A percentile compares a stretch with the other conserved stretches of the same genome.
phyloP scores from a whole-genome alignment of 2,113 vertebrate species.

The Cephalopterus ornatus region DNA sequence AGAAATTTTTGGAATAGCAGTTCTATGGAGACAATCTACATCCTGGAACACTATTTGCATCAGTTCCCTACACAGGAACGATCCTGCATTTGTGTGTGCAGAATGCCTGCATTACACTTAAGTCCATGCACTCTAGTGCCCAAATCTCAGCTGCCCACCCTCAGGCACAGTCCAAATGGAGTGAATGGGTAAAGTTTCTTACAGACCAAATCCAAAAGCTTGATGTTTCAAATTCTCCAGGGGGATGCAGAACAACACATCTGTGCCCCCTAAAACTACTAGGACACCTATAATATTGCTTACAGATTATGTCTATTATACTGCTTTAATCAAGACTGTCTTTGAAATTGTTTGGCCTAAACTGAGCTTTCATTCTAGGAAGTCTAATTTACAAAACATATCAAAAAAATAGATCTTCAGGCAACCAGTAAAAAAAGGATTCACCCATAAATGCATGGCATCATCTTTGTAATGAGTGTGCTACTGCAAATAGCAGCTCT shows the following conservation, averaged over 20 bases:
- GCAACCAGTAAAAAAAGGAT: not conserved
- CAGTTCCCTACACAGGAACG: not conserved
- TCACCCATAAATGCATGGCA: not conserved
- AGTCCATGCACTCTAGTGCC: not conserved
- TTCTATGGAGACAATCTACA: not conserved
- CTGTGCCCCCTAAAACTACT: not conserved
- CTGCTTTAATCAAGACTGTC: not conserved
- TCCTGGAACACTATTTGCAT: not conserved
- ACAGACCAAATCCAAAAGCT: not conserved
- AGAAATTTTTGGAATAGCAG: not conserved
- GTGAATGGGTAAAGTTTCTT: not conserved
- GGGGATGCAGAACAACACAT: accelerated
- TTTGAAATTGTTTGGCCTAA: not conserved
- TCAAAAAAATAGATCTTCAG: not conserved
- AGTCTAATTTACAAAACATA: not conserved
- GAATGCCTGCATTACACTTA: not conserved
- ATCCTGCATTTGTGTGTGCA: not conserved
- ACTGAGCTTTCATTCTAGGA: not conserved
- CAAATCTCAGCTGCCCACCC: not conserved
- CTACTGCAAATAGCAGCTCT: not conserved
- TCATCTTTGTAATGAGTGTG: not conserved
- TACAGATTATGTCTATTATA: not conserved
- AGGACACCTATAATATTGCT: not conserved
- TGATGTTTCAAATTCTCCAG: not conserved
- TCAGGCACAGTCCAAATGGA: not conserved